Evolutionary conservation across 2,797 vertebrate genomes (phyloP), one percentile per base, ranked within the genome.

Genomic region (Miichthys miiuy): DNA sequence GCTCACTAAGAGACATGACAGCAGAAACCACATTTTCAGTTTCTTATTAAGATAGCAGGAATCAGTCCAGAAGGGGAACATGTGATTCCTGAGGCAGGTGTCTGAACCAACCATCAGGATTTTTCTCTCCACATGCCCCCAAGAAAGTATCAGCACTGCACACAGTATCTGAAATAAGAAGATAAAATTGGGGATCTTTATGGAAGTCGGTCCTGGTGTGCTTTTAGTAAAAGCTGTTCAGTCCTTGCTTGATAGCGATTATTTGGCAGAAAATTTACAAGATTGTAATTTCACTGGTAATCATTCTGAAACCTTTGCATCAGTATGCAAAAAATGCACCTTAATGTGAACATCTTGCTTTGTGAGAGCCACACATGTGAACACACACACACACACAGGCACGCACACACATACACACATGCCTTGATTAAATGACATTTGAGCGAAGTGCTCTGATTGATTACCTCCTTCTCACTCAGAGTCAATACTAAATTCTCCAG

Each of bases 391-490:
- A 42, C 38, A 20, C 23, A 56, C 47, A 21, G 50, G 20, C 63
- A 63, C 75, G 34, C 78, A 60, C 41, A 16, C n/a, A 13, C 44
- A 30, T 14, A 51, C 2, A 52, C 69, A 38, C 64, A 61, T 61
- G 72, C 69, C 44, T 83, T 79, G 76, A 85, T 88, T 83, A 87
- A 84, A 18, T 84, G 86, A 85, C 79, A 81, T 90, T 89, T 90
- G 80, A 88, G 80, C 80, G 87, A 90, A 90, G 88, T 82, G 72
- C 77, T 70, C 74, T 83, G 88, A 91, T 91, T 87, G 88, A 93
- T 92, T 80, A 84, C 76, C 61, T 46, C 60, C 60, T 61, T 78
- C 81, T 87, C 85, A 72, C 55, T 80, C 65, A 56, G 58, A 73
- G 81, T 74, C 73, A 73, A 81, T 71, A 70, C 75, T 63, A 83